A percentile compares a stretch with the other conserved stretches of the same genome.
These are phyloP conservation scores for Xanthia togata DNA, from an alignment of 2,888 invertebrate genomes.

Conservation along the genomic window DNA sequence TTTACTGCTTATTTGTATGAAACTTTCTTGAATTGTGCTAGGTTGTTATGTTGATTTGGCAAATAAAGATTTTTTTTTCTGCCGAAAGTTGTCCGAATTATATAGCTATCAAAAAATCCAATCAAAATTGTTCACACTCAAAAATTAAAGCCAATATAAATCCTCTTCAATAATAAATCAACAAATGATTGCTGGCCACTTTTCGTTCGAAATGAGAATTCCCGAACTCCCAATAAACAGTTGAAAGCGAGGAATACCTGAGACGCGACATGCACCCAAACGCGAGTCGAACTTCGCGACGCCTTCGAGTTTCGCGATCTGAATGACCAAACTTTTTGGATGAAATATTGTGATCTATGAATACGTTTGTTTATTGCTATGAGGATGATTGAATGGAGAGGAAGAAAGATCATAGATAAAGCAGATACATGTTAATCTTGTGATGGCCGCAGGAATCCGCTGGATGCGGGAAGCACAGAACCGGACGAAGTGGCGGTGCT, in stretches of 20 bases:
- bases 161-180: constrained; percentile 25
- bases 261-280: constrained; percentile 54
- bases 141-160: neutral
- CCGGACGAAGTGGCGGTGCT: no score
- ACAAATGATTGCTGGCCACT: constrained; percentile 27
- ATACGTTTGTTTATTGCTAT: neutral
- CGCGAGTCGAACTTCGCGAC: constrained; percentile 66
- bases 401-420: neutral
- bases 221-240: constrained; percentile 61
- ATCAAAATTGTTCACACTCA: neutral
- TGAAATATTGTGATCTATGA: constrained; percentile 54
- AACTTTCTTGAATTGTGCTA: neutral
- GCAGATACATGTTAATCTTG: neutral
- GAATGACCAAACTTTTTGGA: constrained; percentile 75
- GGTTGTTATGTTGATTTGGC: no score
- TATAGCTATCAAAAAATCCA: neutral
- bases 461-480: no score
- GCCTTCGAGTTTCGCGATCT: constrained; percentile 68
- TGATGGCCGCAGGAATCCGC: no score
- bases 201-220: constrained; percentile 64
- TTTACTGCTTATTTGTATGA: neutral
- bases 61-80: neutral
- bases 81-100: neutral
- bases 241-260: constrained; percentile 60
- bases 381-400: neutral